A percentile compares a stretch with the other conserved stretches of the same genome.
phyloP scores from a whole-genome alignment of 2,113 vertebrate species.

The Grallaria varia region DNA sequence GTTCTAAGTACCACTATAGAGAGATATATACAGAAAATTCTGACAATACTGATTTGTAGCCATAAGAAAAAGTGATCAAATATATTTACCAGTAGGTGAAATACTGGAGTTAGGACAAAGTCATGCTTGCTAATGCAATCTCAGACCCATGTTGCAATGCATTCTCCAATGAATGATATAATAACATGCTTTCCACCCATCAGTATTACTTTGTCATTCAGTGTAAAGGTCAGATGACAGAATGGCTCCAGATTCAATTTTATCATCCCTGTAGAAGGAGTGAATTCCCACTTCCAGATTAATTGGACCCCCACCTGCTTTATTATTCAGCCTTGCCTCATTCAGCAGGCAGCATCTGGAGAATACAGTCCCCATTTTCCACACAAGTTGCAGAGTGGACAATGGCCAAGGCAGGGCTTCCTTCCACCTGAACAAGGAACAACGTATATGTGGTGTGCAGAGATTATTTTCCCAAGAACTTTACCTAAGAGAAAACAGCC shows the following conservation, averaged over 20 bases:
- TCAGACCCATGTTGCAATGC: background rate
- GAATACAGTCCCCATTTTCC: background rate
- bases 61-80: background rate
- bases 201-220: background rate
- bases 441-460: background rate
- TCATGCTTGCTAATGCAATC: background rate
- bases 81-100: background rate
- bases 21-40: background rate
- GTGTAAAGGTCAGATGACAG: conserved; percentile 15
- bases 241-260: background rate
- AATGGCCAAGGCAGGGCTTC: background rate
- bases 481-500: background rate
- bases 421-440: background rate
- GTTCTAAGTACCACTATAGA: background rate
- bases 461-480: background rate
- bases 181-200: background rate
- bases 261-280: background rate
- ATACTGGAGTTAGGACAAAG: background rate
- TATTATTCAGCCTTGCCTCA: background rate
- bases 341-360: background rate
- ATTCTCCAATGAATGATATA: background rate
- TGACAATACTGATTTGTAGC: background rate
- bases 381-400: background rate
- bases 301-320: background rate
- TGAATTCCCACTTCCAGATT: background rate